Conservation (phyloP, 2,888 invertebrate species). For the Scaptomyza cyrtandrae region DNA sequence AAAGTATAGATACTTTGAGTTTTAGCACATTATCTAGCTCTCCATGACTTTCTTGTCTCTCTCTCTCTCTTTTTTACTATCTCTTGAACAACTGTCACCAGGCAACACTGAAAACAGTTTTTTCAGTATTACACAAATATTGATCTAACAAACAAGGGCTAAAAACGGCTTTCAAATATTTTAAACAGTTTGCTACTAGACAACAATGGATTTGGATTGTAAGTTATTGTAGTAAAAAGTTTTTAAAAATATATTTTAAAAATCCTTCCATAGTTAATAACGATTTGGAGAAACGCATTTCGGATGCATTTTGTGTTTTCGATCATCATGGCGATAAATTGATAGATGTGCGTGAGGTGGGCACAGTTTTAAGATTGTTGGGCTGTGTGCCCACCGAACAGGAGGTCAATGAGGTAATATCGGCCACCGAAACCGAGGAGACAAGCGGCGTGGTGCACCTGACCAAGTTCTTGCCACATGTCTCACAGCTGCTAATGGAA, state of each 20-base stretch:
- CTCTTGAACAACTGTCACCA: neutral
- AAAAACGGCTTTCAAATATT: conserved; percentile 1
- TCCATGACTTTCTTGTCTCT: neutral
- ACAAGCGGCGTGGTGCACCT: conserved; percentile 90
- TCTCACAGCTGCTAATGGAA: conserved; percentile 91
- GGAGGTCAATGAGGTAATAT: conserved; percentile 94
- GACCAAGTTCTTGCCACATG: conserved; percentile 91
- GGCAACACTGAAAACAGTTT: conserved; percentile 23
- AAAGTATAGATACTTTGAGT: too few species aligned
- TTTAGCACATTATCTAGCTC: neutral
- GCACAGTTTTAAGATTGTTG: conserved; percentile 94
- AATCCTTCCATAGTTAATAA: conserved; percentile 85
- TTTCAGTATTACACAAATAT: conserved; percentile 8
- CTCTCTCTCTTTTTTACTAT: too few species aligned
- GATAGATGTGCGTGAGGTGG: conserved; percentile 95
- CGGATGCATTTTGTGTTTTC: conserved; percentile 95
- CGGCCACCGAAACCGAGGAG: conserved; percentile 93
- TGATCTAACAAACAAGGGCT: conserved; percentile 30
- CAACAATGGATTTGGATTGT: conserved; percentile 67
- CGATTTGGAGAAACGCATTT: conserved; percentile 91
- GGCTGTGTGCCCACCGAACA: conserved; percentile 96
- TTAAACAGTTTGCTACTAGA: conserved; percentile 1
- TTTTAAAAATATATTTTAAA: neutral
- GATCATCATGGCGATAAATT: conserved; percentile 95
- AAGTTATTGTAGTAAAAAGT: conserved; percentile 18